These are phyloP conservation scores for Helleia helle DNA, from an alignment of 2,888 invertebrate genomes.

Conservation along the genomic window DNA sequence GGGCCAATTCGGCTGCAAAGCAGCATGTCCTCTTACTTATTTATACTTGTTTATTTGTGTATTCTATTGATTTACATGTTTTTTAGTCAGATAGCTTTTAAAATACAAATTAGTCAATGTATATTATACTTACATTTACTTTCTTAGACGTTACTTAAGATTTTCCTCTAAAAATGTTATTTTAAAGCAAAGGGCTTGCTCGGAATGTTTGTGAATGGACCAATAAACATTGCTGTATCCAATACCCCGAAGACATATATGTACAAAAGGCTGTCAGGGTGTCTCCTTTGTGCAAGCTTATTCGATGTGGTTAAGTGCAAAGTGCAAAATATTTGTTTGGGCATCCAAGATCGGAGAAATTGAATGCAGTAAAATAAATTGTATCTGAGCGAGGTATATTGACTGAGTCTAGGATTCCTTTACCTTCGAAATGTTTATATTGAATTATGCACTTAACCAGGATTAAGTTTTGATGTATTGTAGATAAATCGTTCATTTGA, in stretches of 20 bases:
- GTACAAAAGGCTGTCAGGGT: conserved; percentile 8
- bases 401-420: conserved; percentile 10
- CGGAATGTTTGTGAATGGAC: neutral
- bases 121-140: too few species aligned
- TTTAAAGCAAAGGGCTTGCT: neutral
- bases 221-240: conserved; percentile 10
- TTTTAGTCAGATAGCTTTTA: too few species aligned
- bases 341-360: conserved; percentile 15
- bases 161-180: neutral
- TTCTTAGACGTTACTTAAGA: too few species aligned
- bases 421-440: neutral
- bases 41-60: too few species aligned
- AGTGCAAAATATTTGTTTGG: conserved; percentile 21
- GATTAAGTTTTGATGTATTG: too few species aligned
- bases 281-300: conserved; percentile 14
- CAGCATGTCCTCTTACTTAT: too few species aligned
- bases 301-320: conserved; percentile 16
- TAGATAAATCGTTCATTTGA: too few species aligned
- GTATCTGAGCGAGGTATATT: conserved; percentile 14
- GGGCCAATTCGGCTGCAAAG: too few species aligned
- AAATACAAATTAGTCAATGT: too few species aligned
- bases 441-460: conserved; percentile 8
- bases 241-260: conserved; percentile 9
- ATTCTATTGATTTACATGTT: too few species aligned
- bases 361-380: conserved; percentile 18